Conservation (phyloP, 2,888 invertebrate genomes). For the Tinea semifulvella region DNA sequence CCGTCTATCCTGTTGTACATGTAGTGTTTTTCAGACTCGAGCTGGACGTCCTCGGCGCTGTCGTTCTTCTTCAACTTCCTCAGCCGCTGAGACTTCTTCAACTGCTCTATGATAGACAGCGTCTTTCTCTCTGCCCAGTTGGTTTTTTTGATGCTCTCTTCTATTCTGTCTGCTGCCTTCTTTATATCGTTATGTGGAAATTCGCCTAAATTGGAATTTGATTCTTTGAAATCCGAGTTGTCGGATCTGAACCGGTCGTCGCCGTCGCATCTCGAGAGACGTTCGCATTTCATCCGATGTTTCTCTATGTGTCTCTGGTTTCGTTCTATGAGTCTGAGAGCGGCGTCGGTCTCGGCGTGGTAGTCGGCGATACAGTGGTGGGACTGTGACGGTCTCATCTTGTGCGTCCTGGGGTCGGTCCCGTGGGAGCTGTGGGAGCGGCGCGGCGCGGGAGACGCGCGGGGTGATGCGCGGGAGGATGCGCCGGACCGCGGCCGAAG, state of each 20-base stretch:
- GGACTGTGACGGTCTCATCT: constrained; percentile 21
- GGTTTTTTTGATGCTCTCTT: constrained; percentile 58
- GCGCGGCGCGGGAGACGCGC: constrained; percentile 24
- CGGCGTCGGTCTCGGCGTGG: constrained; percentile 68
- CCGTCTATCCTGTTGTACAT: constrained; percentile 58
- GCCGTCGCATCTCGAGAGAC: constrained; percentile 36
- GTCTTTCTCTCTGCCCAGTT: constrained; percentile 61
- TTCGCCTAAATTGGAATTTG: too few species aligned
- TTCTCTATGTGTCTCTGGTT: constrained; percentile 65
- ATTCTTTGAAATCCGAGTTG: constrained; percentile 25
- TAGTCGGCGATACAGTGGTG: constrained; percentile 64
- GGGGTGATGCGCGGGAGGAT: constrained; percentile 41
- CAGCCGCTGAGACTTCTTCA: constrained; percentile 52
- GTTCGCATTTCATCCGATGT: constrained; percentile 52
- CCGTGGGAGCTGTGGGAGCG: constrained; percentile 56
- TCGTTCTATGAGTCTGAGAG: constrained; percentile 64
- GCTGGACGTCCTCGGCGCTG: constrained; percentile 53
- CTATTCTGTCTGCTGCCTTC: constrained; percentile 46
- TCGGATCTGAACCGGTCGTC: constrained; percentile 54
- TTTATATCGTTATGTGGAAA: constrained; percentile 42
- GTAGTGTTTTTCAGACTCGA: constrained; percentile 53
- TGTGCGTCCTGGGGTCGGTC: constrained; percentile 24
- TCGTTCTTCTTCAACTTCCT: constrained; percentile 51
- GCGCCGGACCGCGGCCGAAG: constrained; percentile 59
- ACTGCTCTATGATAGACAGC: constrained; percentile 54